phyloP scores from a whole-genome alignment of 2,797 vertebrate species.

The Hippoglossus hippoglossus region DNA sequence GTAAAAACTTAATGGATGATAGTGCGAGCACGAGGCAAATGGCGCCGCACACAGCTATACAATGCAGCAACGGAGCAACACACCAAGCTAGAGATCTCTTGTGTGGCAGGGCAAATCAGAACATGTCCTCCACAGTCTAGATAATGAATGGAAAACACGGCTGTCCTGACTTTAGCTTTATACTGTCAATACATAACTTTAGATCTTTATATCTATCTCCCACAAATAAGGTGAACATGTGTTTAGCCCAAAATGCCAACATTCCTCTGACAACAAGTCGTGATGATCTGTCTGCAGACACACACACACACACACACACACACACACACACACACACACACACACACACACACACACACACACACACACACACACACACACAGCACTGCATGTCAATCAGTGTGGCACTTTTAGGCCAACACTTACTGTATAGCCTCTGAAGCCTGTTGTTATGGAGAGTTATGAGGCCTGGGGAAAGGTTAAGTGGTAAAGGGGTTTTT shows the following conservation, averaged over 20 bases:
- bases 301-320: constrained; percentile 22
- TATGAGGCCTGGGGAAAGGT: constrained; percentile 31
- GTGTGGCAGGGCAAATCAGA: no score
- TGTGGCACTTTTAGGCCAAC: constrained; percentile 35
- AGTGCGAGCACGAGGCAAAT: no score
- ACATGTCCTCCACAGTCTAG: no score
- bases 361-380: constrained; percentile 12
- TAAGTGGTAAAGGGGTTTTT: constrained; percentile 9
- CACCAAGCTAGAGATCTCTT: no score
- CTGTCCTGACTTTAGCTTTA: background rate
- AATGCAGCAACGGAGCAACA: no score
- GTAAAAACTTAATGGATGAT: no score
- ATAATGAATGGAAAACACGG: no score
- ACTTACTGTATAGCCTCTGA: constrained; percentile 36
- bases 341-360: background rate
- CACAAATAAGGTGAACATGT: background rate
- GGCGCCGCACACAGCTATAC: no score
- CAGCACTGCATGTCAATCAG: constrained; percentile 26
- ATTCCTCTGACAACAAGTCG: background rate
- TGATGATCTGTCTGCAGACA: constrained; percentile 2
- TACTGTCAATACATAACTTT: background rate
- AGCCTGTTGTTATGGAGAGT: constrained; percentile 56
- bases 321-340: constrained; percentile 5
- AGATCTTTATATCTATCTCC: background rate
- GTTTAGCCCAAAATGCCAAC: background rate